These are phyloP conservation scores for Oasisia sp. DNA, from an alignment of 2,888 invertebrate species.

Conservation along the genomic window DNA sequence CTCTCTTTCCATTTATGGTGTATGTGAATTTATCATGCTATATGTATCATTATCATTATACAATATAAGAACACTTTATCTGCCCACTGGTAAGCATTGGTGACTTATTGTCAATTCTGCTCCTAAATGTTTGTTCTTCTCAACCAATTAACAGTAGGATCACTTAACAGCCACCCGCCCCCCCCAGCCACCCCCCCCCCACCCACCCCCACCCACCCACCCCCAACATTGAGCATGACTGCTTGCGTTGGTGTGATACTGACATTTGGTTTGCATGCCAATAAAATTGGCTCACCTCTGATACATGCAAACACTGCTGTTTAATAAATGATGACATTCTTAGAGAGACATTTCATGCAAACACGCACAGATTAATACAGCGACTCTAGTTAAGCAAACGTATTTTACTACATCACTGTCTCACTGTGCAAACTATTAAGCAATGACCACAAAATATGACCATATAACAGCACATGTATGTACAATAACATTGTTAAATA, in stretches of 20 bases:
- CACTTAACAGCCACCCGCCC: background rate
- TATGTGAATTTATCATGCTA: too few species aligned
- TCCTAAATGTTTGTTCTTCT: background rate
- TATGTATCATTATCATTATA: background rate
- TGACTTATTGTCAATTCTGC: background rate
- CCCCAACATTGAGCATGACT: background rate
- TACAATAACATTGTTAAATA: too few species aligned
- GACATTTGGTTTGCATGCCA: conserved; percentile 1
- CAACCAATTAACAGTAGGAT: background rate
- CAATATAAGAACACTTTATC: background rate
- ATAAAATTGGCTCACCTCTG: background rate
- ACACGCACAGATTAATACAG: background rate
- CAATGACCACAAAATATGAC: too few species aligned
- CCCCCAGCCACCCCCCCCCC: background rate
- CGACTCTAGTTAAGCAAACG: background rate
- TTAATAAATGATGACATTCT: background rate
- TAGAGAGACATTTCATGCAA: background rate
- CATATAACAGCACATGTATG: too few species aligned
- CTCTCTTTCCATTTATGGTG: too few species aligned
- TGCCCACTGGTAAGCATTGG: background rate
- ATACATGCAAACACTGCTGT: background rate
- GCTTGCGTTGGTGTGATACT: background rate
- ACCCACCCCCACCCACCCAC: background rate
- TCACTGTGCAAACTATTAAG: background rate
- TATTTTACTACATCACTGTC: background rate